phyloP scores from a whole-genome alignment of 1,140 invertebrate species.

The Listronotus oregonensis region DNA sequence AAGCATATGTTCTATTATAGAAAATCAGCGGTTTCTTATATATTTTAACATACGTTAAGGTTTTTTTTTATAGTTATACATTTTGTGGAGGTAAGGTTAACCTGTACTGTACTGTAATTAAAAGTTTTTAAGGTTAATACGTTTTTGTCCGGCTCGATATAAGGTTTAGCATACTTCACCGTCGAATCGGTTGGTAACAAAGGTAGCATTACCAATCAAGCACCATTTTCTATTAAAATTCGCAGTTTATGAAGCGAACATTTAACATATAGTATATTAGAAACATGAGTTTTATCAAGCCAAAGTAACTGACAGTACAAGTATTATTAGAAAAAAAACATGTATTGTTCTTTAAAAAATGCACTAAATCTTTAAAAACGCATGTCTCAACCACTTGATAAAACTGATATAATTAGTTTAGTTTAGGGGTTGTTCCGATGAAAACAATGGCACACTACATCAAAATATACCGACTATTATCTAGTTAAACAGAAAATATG shows the following conservation, averaged over 20 bases:
- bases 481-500: slow-evolving; percentile 46
- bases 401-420: slow-evolving; percentile 7
- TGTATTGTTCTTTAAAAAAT: not conserved
- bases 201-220: slow-evolving; percentile 14
- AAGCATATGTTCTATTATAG: no score
- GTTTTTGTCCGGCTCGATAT: not conserved
- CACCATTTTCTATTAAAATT: slow-evolving; percentile 16
- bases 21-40: no score
- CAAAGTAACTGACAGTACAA: not conserved
- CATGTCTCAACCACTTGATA: slow-evolving; percentile 12
- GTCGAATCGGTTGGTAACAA: slow-evolving; percentile 22
- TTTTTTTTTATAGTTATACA: no score
- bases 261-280: slow-evolving; percentile 22
- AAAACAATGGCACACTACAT: slow-evolving; percentile 55
- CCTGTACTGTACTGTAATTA: no score
- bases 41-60: no score
- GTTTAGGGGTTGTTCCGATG: slow-evolving; percentile 18
- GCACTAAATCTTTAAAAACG: not conserved
- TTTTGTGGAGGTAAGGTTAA: no score
- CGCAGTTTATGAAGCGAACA: slow-evolving; percentile 11
- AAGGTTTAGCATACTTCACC: slow-evolving; percentile 18
- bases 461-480: slow-evolving; percentile 46
- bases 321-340: not conserved
- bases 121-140: not conserved
- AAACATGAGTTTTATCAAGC: slow-evolving; percentile 26